Conservation (phyloP, 1,140 invertebrate species). For the Carposina sasakii region DNA sequence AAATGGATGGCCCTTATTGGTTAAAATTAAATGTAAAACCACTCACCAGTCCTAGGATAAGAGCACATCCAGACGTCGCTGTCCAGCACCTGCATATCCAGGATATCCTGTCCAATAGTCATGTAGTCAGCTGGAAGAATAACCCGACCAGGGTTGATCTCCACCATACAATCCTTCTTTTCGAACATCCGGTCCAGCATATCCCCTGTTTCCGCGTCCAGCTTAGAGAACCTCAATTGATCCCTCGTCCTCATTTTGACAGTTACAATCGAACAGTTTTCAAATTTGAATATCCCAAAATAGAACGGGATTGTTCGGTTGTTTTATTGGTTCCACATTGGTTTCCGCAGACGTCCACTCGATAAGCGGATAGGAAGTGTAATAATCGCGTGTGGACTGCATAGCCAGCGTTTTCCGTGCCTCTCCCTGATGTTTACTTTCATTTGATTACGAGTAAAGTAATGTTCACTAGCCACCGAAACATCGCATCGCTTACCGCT, state of each 20-base stretch:
- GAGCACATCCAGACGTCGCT: conserved; percentile 88
- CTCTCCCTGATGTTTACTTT: conserved; percentile 45
- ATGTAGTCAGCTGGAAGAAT: conserved; percentile 79
- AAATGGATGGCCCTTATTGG: too few relatives aligned
- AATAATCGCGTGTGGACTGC: conserved; percentile 42
- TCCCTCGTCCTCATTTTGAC: conserved; percentile 55
- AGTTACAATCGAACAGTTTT: conserved; percentile 9
- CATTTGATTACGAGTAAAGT: conserved; percentile 21
- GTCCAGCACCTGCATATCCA: conserved; percentile 77
- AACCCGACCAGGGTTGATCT: conserved; percentile 79
- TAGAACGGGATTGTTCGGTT: too few relatives aligned
- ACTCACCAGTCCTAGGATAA: conserved; percentile 84
- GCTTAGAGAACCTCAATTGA: conserved; percentile 73
- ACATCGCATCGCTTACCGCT: too few relatives aligned
- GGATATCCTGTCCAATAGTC: conserved; percentile 78
- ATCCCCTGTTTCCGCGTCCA: conserved; percentile 75
- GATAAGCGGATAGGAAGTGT: conserved; percentile 24
- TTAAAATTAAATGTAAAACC: conserved; percentile 7
- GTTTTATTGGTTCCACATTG: conserved; percentile 20
- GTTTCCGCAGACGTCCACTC: background rate
- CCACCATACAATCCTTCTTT: conserved; percentile 78
- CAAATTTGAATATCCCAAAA: background rate
- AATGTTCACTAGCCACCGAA: too few relatives aligned
- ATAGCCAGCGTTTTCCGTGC: conserved; percentile 31
- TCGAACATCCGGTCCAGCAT: conserved; percentile 79